Evolutionary conservation across 2,888 invertebrate species (phyloP).

Genomic region (Xylophagus ater): DNA sequence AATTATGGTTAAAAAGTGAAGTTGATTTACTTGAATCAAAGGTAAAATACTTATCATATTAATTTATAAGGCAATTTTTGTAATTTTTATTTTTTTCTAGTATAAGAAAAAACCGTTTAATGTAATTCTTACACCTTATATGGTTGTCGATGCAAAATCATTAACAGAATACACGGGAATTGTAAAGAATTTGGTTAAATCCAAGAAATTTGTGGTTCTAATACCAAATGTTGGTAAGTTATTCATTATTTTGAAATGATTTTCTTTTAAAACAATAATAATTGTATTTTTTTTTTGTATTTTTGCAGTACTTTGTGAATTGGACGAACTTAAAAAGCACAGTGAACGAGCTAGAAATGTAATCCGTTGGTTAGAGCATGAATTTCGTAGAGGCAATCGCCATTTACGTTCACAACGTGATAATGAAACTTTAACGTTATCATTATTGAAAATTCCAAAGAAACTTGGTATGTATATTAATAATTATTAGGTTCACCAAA

Average conservation of each 20-base stretch:
- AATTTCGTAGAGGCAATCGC: conserved; percentile 76
- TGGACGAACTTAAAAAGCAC: conserved; percentile 80
- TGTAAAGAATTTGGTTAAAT: conserved; percentile 71
- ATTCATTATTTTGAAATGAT: conserved; percentile 10
- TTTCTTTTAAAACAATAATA: neutral
- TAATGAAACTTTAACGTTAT: conserved; percentile 64
- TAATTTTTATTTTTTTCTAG: neutral
- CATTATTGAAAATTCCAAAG: conserved; percentile 62
- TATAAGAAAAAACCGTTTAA: conserved; percentile 15
- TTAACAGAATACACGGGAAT: conserved; percentile 64
- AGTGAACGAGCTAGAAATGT: conserved; percentile 78
- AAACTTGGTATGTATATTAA: conserved; percentile 61
- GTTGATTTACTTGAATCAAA: conserved; percentile 74
- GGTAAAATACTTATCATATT: conserved; percentile 35
- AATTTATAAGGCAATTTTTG: neutral
- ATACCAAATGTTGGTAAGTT: conserved; percentile 76
- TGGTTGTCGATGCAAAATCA: conserved; percentile 78
- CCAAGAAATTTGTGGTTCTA: conserved; percentile 75
- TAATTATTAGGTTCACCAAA: too few relatives aligned
- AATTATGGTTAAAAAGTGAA: conserved; percentile 79
- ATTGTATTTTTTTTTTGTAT: conserved; percentile 8
- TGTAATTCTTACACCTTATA: conserved; percentile 61
- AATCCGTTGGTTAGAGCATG: conserved; percentile 85
- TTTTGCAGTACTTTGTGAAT: conserved; percentile 68
- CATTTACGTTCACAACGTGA: conserved; percentile 78